Percentiles rank a stretch among this genome's conserved stretches.
Conservation (phyloP, 2,113 vertebrate genomes). For the Rhea pennata region DNA sequence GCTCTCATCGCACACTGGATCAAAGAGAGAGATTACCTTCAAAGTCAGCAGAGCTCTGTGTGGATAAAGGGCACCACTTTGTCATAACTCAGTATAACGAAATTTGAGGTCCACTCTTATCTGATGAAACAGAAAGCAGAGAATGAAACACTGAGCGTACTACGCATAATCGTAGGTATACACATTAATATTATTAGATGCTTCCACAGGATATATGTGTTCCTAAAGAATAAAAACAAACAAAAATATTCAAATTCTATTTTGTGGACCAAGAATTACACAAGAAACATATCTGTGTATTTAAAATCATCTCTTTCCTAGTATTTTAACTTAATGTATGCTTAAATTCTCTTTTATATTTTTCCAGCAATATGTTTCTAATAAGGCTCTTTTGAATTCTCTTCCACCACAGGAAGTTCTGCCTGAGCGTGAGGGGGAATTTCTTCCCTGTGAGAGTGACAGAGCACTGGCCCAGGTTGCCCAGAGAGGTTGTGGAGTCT, state of each 20-base stretch:
- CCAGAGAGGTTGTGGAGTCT: too few species aligned
- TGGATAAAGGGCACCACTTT: not conserved
- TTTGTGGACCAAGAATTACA: not conserved
- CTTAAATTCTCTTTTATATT: not conserved
- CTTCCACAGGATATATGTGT: not conserved
- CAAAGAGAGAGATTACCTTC: not conserved
- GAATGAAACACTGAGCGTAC: fast-evolving
- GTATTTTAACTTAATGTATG: not conserved
- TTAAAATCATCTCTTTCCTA: not conserved
- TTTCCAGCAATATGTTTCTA: not conserved
- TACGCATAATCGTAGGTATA: not conserved
- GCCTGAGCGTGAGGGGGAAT: too few species aligned
- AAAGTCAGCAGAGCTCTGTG: not conserved
- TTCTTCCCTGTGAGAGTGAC: too few species aligned
- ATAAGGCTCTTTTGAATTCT: not conserved
- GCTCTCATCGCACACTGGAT: not conserved
- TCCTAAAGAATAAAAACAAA: not conserved
- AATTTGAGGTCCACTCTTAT: not conserved
- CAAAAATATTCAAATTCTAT: not conserved
- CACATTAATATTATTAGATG: not conserved
- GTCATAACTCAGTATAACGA: not conserved
- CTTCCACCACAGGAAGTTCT: too few species aligned
- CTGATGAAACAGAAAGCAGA: not conserved
- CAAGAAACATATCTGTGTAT: not conserved
- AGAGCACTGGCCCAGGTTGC: too few species aligned